Conservation (phyloP, 2,888 invertebrate genomes). For the Corythucha ciliata region DNA sequence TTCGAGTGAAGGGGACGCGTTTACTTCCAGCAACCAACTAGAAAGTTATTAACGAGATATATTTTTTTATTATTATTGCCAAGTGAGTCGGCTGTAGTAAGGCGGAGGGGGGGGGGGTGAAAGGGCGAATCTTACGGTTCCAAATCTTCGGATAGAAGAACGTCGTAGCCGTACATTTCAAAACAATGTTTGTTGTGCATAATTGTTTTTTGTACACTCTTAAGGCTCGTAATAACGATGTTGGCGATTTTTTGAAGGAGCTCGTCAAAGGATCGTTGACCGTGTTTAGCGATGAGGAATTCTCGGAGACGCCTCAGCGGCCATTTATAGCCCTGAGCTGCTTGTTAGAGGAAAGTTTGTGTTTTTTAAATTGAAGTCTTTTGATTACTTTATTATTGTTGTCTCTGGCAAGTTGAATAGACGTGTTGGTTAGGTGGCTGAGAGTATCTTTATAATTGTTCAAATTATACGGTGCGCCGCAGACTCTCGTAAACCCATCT, state of each 20-base stretch:
- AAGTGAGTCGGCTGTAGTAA: neutral
- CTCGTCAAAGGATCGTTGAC: conserved; percentile 43
- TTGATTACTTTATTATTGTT: conserved; percentile 15
- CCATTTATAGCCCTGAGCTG: conserved; percentile 49
- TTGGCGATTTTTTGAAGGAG: conserved; percentile 46
- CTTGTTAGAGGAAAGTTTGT: no score
- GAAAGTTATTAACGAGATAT: neutral
- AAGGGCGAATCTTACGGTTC: conserved; percentile 41
- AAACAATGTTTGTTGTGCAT: conserved; percentile 50
- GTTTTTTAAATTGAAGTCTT: no score
- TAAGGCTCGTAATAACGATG: conserved; percentile 48
- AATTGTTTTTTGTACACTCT: conserved; percentile 48
- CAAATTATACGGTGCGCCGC: conserved; percentile 49
- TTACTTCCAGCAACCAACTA: conserved; percentile 52
- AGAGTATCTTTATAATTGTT: conserved; percentile 50
- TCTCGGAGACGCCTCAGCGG: conserved; percentile 46
- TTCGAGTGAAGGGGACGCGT: conserved; percentile 52
- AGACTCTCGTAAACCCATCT: conserved; percentile 54
- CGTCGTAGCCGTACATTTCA: conserved; percentile 55
- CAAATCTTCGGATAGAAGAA: conserved; percentile 48
- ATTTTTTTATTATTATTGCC: neutral
- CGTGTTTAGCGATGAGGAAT: conserved; percentile 48
- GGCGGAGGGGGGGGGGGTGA: neutral
- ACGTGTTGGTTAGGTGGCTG: conserved; percentile 50
- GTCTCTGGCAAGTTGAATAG: conserved; percentile 43